Base-by-base conservation (phyloP, 1,140 invertebrate species). In the Drosophila takahashii region DNA sequence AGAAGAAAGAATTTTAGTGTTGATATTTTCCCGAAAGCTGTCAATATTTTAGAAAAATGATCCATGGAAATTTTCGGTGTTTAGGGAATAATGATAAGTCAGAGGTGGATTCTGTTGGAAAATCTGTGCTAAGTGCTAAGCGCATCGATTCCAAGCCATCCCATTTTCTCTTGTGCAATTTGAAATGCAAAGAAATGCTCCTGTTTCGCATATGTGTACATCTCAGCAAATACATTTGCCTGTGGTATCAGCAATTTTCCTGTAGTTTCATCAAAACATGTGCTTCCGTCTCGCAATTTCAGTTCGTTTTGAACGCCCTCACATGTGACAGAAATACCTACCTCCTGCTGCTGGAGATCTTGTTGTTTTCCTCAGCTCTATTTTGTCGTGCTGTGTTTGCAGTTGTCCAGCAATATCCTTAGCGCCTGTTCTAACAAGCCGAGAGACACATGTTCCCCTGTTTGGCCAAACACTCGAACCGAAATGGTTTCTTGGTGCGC, bases 401-500 rank as follows among this genome's bases (percentile, higher is more conserved):
- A 39, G 41, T 62, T 70, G 65, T 57, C 65, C 51, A 42, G 64
- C 50, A 57, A 69, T 48, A 37, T 57, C 64, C 60, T 37, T 8
- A 9, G 47, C 32, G 41, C 26, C 47, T 52, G 64, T 39, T 70
- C 64, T 34, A 45, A 34, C 64, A 39, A 36, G 62, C 51, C 64
- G 39, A 18, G 64, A 47, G 66, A 70, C 67, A 71, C 42, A 71
- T 70, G 67, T 48, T 57, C 41, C 27, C 66, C 32, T 37, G 41
- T 69, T 69, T 70, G 66, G 41, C 34, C 44, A 75, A 47, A 62
- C 71, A 75, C 72, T 75, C 34, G 44, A 45, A 52, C 36, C 61
- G 41, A 39, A 57, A 44, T 75, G 60, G 11, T 56, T 73, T 57
- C 52, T 59, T 57, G 7, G 44, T 48, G 44, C 15, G 7, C 58